Conservation (phyloP, 2,888 invertebrate species). For the Frankliniella intonsa region DNA sequence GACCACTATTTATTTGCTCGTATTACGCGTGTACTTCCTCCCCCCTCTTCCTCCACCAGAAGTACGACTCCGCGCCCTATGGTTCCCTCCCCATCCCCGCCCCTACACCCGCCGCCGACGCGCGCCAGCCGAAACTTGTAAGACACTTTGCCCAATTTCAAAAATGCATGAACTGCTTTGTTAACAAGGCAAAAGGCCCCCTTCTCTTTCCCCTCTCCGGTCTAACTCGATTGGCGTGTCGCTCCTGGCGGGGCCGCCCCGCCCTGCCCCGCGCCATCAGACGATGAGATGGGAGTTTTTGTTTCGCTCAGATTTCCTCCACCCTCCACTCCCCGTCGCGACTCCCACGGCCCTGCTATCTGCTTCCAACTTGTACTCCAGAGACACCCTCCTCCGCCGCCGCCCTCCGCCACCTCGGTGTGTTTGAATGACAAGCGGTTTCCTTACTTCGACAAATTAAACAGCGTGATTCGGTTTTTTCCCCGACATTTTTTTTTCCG, state of each 20-base stretch:
- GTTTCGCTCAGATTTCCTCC: background rate
- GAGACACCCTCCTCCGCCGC: background rate
- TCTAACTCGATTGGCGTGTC: constrained; percentile 15
- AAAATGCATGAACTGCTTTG: constrained; percentile 22
- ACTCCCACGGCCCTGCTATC: background rate
- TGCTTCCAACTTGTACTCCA: too few species aligned
- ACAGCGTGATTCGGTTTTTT: background rate
- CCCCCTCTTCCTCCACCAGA: background rate
- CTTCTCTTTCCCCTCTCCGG: background rate
- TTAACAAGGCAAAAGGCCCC: background rate
- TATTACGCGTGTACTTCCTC: background rate
- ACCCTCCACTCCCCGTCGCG: background rate
- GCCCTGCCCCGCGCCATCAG: background rate
- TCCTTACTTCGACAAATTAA: background rate
- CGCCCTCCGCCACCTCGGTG: background rate
- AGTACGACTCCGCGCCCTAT: background rate
- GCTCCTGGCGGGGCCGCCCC: background rate
- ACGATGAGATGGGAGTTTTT: constrained; percentile 16
- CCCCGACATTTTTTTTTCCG: background rate
- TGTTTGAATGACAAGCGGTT: background rate
- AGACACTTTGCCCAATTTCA: constrained; percentile 12
- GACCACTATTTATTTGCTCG: background rate
- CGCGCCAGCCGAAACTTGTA: background rate
- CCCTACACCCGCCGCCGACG: background rate
- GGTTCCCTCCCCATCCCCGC: background rate